A percentile compares a stretch with the other conserved stretches of the same genome.
Evolutionary conservation across 2,888 invertebrate genomes (phyloP).

Genomic region (Blastobasis adustella): DNA sequence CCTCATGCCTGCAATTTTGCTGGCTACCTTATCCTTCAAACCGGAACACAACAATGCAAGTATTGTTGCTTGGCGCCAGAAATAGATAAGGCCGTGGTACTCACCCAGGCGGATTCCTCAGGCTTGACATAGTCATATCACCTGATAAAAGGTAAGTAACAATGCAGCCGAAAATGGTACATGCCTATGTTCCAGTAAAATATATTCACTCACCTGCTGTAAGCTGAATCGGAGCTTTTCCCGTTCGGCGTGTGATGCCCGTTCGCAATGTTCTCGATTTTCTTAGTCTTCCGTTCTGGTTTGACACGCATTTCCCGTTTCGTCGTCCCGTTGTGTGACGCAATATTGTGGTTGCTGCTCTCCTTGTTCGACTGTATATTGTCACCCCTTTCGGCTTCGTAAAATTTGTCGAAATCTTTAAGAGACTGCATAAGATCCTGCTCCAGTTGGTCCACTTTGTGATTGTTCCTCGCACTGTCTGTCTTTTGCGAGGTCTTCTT

Average conservation of each 20-base stretch:
- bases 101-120: no score
- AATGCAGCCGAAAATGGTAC: no score
- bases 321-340: constrained; percentile 34
- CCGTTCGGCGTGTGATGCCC: constrained; percentile 57
- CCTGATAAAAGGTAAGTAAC: no score
- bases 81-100: no score
- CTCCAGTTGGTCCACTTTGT: constrained; percentile 63
- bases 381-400: constrained; percentile 55
- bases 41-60: no score
- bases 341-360: constrained; percentile 27
- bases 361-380: constrained; percentile 40
- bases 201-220: constrained; percentile 81
- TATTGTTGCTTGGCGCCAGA: no score
- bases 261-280: constrained; percentile 41
- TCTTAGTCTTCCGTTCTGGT: constrained; percentile 48
- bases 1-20: no score
- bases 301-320: constrained; percentile 45
- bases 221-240: constrained; percentile 82
- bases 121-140: no score
- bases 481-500: constrained; percentile 48
- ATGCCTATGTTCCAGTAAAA: no score
- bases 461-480: constrained; percentile 52
- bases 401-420: constrained; percentile 67
- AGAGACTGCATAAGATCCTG: constrained; percentile 68
- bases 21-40: no score